phyloP scores from a whole-genome alignment of 2,888 invertebrate species.

The Tridacna gigas region DNA sequence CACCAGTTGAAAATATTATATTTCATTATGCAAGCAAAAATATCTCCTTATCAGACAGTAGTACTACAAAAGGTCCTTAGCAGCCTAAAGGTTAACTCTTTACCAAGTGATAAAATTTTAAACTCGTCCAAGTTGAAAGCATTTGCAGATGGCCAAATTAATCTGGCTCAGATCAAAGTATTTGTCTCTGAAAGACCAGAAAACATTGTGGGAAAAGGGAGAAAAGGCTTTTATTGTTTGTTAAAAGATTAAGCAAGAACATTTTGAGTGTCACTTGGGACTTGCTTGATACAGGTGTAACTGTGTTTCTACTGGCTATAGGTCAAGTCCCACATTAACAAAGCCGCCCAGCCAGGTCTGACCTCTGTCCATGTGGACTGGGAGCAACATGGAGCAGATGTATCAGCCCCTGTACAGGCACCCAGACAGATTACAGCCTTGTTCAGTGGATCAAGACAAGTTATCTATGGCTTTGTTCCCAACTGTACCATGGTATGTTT shows the following conservation, averaged over 20 bases:
- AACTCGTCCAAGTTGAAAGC: too few relatives aligned
- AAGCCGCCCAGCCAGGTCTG: slow-evolving; percentile 81
- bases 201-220: slow-evolving; percentile 1
- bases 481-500: slow-evolving; percentile 81
- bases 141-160: too few relatives aligned
- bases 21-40: too few relatives aligned
- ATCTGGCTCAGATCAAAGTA: too few relatives aligned
- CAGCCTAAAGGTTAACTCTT: too few relatives aligned
- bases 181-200: not conserved
- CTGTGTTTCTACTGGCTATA: slow-evolving; percentile 39
- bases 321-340: slow-evolving; percentile 77
- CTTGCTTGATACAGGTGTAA: not conserved
- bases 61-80: too few relatives aligned
- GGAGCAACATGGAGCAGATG: slow-evolving; percentile 79
- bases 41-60: too few relatives aligned
- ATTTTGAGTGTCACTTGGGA: not conserved
- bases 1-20: too few relatives aligned
- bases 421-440: slow-evolving; percentile 82
- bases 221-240: not conserved
- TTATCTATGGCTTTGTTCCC: slow-evolving; percentile 83
- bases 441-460: slow-evolving; percentile 83
- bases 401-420: slow-evolving; percentile 77
- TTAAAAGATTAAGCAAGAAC: too few relatives aligned
- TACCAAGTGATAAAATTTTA: too few relatives aligned
- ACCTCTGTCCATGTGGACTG: slow-evolving; percentile 82